Conservation (phyloP, 2,797 vertebrate genomes). For the Botia almorhae region DNA sequence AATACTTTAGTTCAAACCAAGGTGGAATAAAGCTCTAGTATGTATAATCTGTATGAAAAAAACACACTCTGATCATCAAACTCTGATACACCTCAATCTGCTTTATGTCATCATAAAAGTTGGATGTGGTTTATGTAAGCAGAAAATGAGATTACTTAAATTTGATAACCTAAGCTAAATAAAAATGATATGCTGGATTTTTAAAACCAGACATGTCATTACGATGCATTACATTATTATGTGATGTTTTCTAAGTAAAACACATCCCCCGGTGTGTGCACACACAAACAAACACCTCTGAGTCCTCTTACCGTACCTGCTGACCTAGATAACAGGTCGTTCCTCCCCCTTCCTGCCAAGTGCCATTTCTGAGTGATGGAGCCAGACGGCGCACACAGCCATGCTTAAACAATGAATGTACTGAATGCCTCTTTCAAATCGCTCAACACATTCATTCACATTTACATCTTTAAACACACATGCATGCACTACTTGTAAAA, state of each 20-base stretch:
- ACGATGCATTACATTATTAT: conserved; percentile 16
- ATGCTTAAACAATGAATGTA: conserved; percentile 23
- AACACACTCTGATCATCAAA: conserved; percentile 26
- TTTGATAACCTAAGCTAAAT: neutral
- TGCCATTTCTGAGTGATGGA: conserved; percentile 4
- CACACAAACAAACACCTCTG: conserved; percentile 18
- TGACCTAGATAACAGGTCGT: conserved; percentile 46
- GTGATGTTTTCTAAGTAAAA: conserved; percentile 9
- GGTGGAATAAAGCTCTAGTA: neutral
- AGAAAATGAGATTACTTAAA: conserved; percentile 35
- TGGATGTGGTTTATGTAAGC: neutral
- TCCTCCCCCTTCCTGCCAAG: neutral
- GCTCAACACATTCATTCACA: conserved; percentile 6
- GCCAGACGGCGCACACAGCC: conserved; percentile 4
- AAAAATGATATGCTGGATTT: conserved; percentile 37
- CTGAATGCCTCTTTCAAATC: conserved; percentile 4
- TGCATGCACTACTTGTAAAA: conserved; percentile 2
- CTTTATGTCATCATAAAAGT: conserved; percentile 24
- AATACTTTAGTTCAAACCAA: neutral
- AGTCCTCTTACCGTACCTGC: conserved; percentile 28
- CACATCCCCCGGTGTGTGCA: conserved; percentile 7
- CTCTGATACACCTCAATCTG: conserved; percentile 32
- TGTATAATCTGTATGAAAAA: conserved; percentile 47
- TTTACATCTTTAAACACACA: conserved; percentile 2
- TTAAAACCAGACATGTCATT: conserved; percentile 18